Evolutionary conservation across 2,113 vertebrate species (phyloP).

Genomic region (Trematomus loennbergii): DNA sequence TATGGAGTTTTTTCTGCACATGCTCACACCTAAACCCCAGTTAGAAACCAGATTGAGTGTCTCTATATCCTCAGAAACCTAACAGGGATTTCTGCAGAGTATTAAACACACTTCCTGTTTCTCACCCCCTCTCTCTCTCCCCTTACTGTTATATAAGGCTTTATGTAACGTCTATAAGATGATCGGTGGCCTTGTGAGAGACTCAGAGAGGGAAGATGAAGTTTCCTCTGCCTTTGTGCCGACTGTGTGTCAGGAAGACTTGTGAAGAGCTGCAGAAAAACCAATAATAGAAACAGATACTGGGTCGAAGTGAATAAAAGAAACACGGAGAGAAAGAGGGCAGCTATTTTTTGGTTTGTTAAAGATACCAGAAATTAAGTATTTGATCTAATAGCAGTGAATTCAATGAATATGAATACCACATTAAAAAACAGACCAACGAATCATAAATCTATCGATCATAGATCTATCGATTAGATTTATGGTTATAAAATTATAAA

Average conservation of each 20-base stretch:
- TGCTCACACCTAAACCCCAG: no score
- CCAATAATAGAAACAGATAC: background rate
- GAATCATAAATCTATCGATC: no score
- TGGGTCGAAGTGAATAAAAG: background rate
- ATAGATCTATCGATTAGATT: no score
- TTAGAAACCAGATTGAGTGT: no score
- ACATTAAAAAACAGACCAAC: no score
- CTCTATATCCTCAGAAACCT: no score
- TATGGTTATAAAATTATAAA: no score
- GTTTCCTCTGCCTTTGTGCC: background rate
- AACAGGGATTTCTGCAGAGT: background rate
- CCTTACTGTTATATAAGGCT: slow-evolving; percentile 35
- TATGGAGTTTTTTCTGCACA: no score
- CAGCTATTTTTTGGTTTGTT: no score
- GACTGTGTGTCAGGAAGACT: background rate
- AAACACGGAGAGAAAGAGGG: background rate
- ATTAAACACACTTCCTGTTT: background rate
- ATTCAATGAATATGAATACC: no score
- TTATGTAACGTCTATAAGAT: slow-evolving; percentile 39
- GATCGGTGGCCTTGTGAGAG: slow-evolving; percentile 14
- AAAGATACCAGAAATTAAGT: no score
- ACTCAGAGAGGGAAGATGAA: background rate
- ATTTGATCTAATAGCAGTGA: no score
- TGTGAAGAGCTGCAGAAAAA: background rate
- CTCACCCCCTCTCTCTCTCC: background rate